Evolutionary conservation across 2,113 vertebrate species (phyloP).

Genomic region (Rhagologus leucostigma): DNA sequence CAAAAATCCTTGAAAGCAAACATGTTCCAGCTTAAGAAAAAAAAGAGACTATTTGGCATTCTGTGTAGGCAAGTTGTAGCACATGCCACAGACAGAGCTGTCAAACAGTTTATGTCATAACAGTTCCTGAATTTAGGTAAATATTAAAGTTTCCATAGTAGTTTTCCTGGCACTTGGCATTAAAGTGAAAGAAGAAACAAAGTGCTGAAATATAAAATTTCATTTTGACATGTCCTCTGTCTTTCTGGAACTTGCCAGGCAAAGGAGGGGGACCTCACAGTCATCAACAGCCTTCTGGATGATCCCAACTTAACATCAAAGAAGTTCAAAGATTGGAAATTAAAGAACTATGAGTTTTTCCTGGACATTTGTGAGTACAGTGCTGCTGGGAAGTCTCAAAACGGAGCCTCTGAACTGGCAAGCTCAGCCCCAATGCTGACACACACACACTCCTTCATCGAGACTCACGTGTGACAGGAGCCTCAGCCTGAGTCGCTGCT

Average conservation of each 20-base stretch:
- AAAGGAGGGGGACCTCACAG: conserved; percentile 84
- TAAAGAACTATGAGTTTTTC: conserved; percentile 88
- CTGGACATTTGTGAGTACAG: conserved; percentile 88
- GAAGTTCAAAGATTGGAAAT: conserved; percentile 89
- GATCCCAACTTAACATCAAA: conserved; percentile 84
- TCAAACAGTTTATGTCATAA: background rate
- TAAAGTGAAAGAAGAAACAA: background rate
- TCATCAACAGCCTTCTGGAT: conserved; percentile 83
- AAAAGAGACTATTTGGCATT: background rate
- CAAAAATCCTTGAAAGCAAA: background rate
- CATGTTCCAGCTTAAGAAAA: background rate
- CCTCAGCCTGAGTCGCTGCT: background rate
- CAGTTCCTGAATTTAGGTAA: background rate
- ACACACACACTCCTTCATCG: conserved; percentile 90
- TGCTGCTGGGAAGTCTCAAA: conserved; percentile 71
- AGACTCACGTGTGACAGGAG: conserved; percentile 81
- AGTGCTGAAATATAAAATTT: background rate
- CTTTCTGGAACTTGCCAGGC: conserved; percentile 70
- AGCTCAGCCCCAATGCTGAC: conserved; percentile 80
- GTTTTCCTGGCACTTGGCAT: background rate
- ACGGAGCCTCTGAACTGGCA: conserved; percentile 81
- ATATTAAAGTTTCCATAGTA: background rate
- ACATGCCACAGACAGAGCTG: background rate
- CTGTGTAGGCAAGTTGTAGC: background rate
- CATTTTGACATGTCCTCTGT: background rate